phyloP scores from a whole-genome alignment of 2,888 invertebrate species.

The Argyresthia albistria region DNA sequence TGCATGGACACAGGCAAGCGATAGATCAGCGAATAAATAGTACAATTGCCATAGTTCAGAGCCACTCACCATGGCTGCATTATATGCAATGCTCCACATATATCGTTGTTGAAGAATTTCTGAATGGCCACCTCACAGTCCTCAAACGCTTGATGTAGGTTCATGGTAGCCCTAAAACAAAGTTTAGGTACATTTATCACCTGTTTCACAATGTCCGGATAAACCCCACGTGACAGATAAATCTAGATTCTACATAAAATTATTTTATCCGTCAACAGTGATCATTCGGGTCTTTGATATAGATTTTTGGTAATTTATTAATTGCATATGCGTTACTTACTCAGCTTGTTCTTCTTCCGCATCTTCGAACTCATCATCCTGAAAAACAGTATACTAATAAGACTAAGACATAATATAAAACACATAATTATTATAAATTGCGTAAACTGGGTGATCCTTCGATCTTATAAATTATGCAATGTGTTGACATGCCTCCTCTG shows the following conservation, averaged over 20 bases:
- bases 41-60: too few species aligned
- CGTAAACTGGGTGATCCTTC: too few species aligned
- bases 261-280: background rate
- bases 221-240: background rate
- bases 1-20: too few species aligned
- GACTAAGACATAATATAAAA: background rate
- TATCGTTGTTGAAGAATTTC: slow-evolving; percentile 93
- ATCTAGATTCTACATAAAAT: background rate
- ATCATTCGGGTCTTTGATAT: too few species aligned
- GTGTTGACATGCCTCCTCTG: too few species aligned
- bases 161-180: slow-evolving; percentile 3
- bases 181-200: background rate
- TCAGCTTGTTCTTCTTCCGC: slow-evolving; percentile 27
- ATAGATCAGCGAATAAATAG: too few species aligned
- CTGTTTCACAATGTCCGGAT: background rate
- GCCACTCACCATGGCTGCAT: slow-evolving; percentile 82
- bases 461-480: too few species aligned
- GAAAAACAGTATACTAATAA: slow-evolving; percentile 8
- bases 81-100: slow-evolving; percentile 83
- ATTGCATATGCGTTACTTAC: background rate
- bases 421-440: too few species aligned
- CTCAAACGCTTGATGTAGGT: slow-evolving; percentile 78
- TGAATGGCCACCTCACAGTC: slow-evolving; percentile 87
- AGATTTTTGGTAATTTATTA: too few species aligned
- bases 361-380: slow-evolving; percentile 43